Percentiles rank a stretch among this genome's conserved stretches.
phyloP scores from a whole-genome alignment of 2,888 invertebrate species.

The Erebia palarica region DNA sequence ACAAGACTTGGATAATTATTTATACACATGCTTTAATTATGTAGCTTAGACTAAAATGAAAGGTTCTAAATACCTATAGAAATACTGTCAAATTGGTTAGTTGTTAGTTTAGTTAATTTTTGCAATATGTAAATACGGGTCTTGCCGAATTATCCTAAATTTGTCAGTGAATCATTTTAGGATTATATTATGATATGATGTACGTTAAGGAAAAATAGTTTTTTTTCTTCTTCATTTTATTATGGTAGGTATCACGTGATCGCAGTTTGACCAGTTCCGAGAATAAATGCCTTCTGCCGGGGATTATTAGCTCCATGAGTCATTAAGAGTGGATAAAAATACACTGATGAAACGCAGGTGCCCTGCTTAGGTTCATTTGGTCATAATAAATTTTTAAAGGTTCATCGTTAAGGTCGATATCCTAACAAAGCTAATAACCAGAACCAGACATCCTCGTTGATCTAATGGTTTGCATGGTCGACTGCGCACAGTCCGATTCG shows the following conservation, averaged over 20 bases:
- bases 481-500: too few species aligned
- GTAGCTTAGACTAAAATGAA: too few species aligned
- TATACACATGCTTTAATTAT: too few species aligned
- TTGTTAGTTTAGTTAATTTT: too few species aligned
- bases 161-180: too few species aligned
- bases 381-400: slow-evolving; percentile 1
- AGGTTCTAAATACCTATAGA: too few species aligned
- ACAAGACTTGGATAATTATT: too few species aligned
- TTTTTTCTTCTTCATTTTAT: neutral
- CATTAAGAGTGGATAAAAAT: slow-evolving; percentile 30
- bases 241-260: neutral
- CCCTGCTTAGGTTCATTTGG: slow-evolving; percentile 6
- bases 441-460: neutral
- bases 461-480: too few species aligned
- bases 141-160: too few species aligned
- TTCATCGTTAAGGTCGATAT: neutral
- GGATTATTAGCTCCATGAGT: slow-evolving; percentile 31
- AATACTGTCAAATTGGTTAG: too few species aligned
- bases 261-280: slow-evolving; percentile 27
- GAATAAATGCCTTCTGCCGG: slow-evolving; percentile 22
- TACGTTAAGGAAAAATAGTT: neutral
- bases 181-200: too few species aligned
- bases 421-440: neutral
- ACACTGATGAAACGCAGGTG: slow-evolving; percentile 21
- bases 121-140: too few species aligned